These are phyloP conservation scores for Parthenolecanium corni DNA, from an alignment of 2,888 invertebrate species.

Conservation along the genomic window DNA sequence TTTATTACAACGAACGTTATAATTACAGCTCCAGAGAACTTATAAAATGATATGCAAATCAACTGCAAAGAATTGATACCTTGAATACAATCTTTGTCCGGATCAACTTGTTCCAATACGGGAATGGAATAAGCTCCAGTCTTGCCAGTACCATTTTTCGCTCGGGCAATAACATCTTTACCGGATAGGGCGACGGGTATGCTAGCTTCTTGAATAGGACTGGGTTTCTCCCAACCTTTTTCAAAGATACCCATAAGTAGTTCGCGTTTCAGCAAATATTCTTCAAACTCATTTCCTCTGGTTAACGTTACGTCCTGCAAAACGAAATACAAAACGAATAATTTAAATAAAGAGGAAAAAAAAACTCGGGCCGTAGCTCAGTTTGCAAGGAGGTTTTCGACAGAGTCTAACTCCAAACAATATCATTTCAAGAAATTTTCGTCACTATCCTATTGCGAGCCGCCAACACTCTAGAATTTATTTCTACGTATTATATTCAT, in stretches of 20 bases:
- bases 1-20: no score
- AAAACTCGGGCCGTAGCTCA: neutral
- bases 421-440: no score
- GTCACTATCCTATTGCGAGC: no score
- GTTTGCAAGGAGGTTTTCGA: neutral
- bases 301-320: constrained; percentile 95
- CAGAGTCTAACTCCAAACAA: no score
- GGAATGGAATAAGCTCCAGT: constrained; percentile 99
- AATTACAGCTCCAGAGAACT: no score
- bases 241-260: constrained; percentile 99
- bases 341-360: neutral
- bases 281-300: constrained; percentile 98
- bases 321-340: constrained; percentile 15
- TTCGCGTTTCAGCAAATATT: constrained; percentile 94
- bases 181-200: constrained; percentile 97
- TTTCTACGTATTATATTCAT: no score
- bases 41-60: neutral
- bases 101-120: constrained; percentile 86
- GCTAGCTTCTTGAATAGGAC: constrained; percentile 98
- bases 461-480: no score
- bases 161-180: constrained; percentile 93
- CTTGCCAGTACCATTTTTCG: constrained; percentile 98
- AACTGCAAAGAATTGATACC: constrained; percentile 37
- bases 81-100: constrained; percentile 85
- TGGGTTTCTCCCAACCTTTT: constrained; percentile 99